Base-by-base conservation (phyloP, 2,797 vertebrate species). In the Diplodus puntazzo region DNA sequence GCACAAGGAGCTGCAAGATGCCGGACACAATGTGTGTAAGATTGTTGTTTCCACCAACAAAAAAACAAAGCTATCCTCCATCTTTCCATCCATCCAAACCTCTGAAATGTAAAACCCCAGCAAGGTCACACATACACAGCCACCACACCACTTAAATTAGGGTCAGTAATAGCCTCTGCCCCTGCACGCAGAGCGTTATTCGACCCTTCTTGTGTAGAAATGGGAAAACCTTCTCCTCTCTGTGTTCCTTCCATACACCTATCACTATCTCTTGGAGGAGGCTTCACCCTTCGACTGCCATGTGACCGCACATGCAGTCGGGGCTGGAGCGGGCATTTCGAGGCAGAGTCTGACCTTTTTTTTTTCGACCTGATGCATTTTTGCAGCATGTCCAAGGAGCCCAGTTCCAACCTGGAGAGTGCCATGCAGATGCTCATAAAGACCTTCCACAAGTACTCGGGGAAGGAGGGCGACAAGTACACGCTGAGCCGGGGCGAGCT, bases 371-470 rank as follows among this genome's bases (percentile, higher is more conserved):
- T 21, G 10, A 25, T 45, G 3, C 43, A 55, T 27, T 27, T 45
- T 59, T 46, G 16, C 89, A 96, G 95, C 49, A 96, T 96, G 96
- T 95, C 95, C 92, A 96, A 95, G 90, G 95, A 96, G 82, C 95
- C 95, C 67, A 94, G 69, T 92, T 94, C 95, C 90, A 92, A 95
- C 92, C 87, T 96, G 92, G 96, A 96, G 90, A 95, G 91, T 69
- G 96, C 95, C 88, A 96, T 96, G 95, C 95, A 96, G 90, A 96
- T 96, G 94, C 94, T 96, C 85, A 96, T 96, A 85, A 95, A 96
- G 88, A 96, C 96, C 82, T 96, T 96, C 92, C 95, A 96, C 85
- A 96, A 96, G 88, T 96, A 96, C 72, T 96, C 95, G 0, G 95
- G 95, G 46, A 95, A 95, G 85, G 95, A 96, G 85, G 95, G 95